These are phyloP conservation scores for Catamblyrhynchus diadema DNA, from an alignment of 2,797 vertebrate genomes.

Conservation along the genomic window DNA sequence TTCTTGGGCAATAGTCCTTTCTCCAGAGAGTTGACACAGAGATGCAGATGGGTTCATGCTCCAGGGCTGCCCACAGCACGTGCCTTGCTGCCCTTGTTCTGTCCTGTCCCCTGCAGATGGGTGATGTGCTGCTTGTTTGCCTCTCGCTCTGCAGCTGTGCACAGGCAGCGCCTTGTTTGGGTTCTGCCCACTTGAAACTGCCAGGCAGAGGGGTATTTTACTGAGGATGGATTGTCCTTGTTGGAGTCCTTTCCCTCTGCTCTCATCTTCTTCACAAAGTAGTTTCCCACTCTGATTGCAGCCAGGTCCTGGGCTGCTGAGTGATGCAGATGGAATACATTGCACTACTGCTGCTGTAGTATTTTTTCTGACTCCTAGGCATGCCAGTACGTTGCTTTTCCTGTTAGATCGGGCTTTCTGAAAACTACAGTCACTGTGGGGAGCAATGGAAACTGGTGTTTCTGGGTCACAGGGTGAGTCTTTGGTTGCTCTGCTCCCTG, in stretches of 20 bases:
- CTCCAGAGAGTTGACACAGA: background rate
- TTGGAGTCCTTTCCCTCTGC: background rate
- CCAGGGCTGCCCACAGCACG: rapidly evolving
- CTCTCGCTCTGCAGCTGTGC: background rate
- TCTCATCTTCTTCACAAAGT: background rate
- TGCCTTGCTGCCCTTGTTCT: background rate
- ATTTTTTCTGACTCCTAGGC: background rate
- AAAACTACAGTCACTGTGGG: background rate
- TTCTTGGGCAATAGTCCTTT: constrained; percentile 26
- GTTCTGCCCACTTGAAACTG: background rate
- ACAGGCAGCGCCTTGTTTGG: rapidly evolving
- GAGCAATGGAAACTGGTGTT: background rate
- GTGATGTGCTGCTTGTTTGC: background rate
- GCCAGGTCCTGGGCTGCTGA: background rate
- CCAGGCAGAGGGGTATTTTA: background rate
- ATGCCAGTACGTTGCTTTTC: background rate
- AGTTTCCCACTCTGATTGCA: background rate
- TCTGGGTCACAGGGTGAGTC: background rate
- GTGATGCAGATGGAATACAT: rapidly evolving
- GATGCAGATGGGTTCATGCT: background rate
- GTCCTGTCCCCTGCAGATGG: background rate
- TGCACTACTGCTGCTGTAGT: background rate
- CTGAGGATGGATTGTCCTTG: background rate
- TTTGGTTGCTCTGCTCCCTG: background rate
- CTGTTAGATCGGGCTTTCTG: background rate